A percentile compares a stretch with the other conserved stretches of the same genome.
Conservation (phyloP, 2,888 invertebrate species). For the Euzetes globulus region DNA sequence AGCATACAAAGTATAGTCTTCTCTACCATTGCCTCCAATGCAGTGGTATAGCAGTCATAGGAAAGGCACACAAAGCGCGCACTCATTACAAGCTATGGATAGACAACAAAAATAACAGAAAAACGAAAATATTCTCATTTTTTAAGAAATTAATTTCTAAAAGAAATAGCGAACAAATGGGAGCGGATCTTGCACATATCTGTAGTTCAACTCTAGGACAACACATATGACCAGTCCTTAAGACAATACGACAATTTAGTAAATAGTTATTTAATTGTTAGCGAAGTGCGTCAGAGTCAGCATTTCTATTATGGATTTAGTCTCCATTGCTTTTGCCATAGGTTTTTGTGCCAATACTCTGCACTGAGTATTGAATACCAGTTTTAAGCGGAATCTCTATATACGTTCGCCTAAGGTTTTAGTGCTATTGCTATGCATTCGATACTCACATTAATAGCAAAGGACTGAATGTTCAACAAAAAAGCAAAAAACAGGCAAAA, state of each 20-base stretch:
- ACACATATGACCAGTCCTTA: background rate
- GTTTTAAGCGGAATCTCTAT: conserved; percentile 12
- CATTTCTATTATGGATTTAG: background rate
- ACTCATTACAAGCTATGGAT: background rate
- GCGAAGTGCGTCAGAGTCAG: background rate
- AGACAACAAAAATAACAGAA: background rate
- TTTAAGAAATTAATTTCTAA: background rate
- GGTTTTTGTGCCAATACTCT: background rate
- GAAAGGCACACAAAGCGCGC: conserved; percentile 17
- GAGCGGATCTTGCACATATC: background rate
- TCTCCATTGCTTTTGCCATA: conserved; percentile 2
- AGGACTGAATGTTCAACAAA: background rate
- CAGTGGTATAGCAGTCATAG: background rate
- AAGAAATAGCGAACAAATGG: background rate
- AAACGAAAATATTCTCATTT: background rate
- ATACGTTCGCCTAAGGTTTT: background rate
- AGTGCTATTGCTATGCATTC: background rate
- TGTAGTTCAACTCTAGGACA: background rate
- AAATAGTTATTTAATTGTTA: background rate
- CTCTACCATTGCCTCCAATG: background rate
- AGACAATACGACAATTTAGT: background rate
- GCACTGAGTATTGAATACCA: background rate
- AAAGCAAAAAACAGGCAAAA: background rate
- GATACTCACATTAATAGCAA: background rate
- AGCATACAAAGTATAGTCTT: background rate